Base-by-base conservation (phyloP, 2,888 invertebrate species). In the Ennomos fuscantarius region DNA sequence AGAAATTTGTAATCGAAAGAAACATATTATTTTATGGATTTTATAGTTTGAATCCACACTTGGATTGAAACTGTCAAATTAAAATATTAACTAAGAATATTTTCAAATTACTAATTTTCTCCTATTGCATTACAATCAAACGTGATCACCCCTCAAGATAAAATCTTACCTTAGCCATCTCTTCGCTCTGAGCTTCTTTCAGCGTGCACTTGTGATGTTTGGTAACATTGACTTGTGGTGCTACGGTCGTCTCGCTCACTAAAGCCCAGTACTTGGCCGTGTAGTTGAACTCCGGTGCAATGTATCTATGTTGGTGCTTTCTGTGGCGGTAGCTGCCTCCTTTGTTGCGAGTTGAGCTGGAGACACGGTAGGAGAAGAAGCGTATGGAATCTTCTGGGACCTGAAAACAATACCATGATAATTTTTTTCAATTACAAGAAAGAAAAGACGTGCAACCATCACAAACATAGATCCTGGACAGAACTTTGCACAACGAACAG, bases 211-310 rank as follows among this genome's bases (percentile, higher is more conserved):
- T 91, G 59, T 82, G 83, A 55, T 89, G 86, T 60, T 87, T 89
- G 12, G 78, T 86, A 11, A 65, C 70, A 49, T 89, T 87, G 0
- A 73, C 59, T 1, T 78, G 74, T 0, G 86, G 81, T 1, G 81
- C 71, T 0, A 81, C 78, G 0, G 91, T 89, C 6, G 89, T 87
- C 72, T 91, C 91, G 57, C 90, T 90, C 58, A 90, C 88, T 12
- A 91, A 67, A 0, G 91, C 89, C 92, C 91, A 91, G 70, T 92
- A 91, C 50, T 88, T 87, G 3, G 87, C 89, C 0, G 92, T 91
- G 66, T 88, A 86, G 74, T 91, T 91, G 56, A 91, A 89, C 65
- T 91, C 92, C 0, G 92, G 92, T 0, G 91, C 91, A 52, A 92
- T 82, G 70, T 92, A 92, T 36, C 91, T 82, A 55, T 92, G 91